Evolutionary conservation across 2,797 vertebrate species (phyloP).

Genomic region (Coccyzus lansbergi): DNA sequence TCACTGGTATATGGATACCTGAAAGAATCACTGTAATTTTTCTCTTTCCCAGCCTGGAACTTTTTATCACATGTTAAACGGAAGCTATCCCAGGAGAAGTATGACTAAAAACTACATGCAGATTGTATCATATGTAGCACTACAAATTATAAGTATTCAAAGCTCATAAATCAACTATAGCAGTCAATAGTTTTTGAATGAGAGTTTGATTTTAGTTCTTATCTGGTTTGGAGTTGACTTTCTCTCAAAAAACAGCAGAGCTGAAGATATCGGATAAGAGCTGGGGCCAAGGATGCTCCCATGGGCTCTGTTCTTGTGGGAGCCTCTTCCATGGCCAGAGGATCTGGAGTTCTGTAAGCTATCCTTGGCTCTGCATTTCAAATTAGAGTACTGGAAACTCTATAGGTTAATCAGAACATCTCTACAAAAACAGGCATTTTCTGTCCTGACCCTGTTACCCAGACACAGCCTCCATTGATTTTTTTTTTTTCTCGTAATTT

Average conservation of each 20-base stretch:
- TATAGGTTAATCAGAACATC: not conserved
- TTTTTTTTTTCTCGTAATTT: not conserved
- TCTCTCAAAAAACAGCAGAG: rapidly evolving
- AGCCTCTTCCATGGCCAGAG: not conserved
- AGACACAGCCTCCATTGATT: not conserved
- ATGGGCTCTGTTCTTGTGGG: not conserved
- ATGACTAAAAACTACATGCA: not conserved
- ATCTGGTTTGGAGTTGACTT: not conserved
- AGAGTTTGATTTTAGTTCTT: not conserved
- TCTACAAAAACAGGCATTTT: not conserved
- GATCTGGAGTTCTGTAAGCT: not conserved
- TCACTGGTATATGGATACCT: not conserved
- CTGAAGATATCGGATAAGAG: not conserved
- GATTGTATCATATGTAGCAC: not conserved
- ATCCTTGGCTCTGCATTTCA: not conserved
- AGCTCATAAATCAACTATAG: not conserved
- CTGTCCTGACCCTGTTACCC: not conserved
- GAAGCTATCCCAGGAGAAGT: not conserved
- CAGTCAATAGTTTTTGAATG: not conserved
- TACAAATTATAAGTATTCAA: not conserved
- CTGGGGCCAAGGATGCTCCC: rapidly evolving
- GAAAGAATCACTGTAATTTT: not conserved
- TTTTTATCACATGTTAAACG: not conserved
- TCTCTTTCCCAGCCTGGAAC: not conserved
- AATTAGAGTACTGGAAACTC: not conserved